A percentile compares a stretch with the other conserved stretches of the same genome.
Conservation (phyloP, 1,140 invertebrate genomes). For the Meteorus sp. region DNA sequence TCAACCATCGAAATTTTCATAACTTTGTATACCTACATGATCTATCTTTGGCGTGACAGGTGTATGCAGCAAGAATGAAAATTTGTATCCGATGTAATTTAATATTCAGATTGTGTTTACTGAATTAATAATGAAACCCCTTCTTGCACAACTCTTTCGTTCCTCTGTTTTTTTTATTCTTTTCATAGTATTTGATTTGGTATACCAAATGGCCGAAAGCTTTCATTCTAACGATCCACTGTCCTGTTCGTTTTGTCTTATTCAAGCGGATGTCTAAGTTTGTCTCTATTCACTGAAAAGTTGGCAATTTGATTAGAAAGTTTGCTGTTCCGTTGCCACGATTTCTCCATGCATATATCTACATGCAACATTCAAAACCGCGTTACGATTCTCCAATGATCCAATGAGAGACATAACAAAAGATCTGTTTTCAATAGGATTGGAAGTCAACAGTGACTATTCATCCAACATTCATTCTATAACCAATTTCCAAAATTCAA, state of each 20-base stretch:
- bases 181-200: background rate
- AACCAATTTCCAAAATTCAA: too few relatives aligned
- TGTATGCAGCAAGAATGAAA: background rate
- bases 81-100: conserved; percentile 34
- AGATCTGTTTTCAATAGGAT: too few relatives aligned
- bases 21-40: background rate
- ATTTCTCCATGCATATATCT: conserved; percentile 10
- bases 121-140: conserved; percentile 32
- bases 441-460: too few relatives aligned
- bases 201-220: background rate
- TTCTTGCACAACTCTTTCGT: conserved; percentile 2
- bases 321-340: conserved; percentile 12
- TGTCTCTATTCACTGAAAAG: conserved; percentile 22
- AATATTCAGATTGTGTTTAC: conserved; percentile 53
- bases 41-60: background rate
- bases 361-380: background rate
- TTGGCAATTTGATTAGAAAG: conserved; percentile 36
- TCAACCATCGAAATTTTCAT: too few relatives aligned
- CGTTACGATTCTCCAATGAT: background rate
- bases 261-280: conserved; percentile 29
- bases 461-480: too few relatives aligned
- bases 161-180: background rate
- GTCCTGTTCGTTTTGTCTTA: conserved; percentile 21
- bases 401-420: background rate
- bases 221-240: background rate